Percentiles rank a stretch among this genome's conserved stretches.
phyloP scores from a whole-genome alignment of 2,888 invertebrate genomes.

The Stenurella melanura region DNA sequence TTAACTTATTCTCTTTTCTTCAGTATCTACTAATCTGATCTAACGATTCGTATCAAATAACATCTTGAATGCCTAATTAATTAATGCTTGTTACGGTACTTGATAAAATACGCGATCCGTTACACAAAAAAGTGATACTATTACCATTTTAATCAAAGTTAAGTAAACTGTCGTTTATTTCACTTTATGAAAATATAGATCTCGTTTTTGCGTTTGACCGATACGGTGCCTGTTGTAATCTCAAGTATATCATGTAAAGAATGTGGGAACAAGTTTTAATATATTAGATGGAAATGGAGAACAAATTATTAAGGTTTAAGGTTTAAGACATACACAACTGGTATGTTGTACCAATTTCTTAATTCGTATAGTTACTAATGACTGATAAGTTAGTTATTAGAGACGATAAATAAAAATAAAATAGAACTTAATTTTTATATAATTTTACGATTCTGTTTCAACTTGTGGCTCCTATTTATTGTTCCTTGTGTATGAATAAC shows the following conservation, averaged over 20 bases:
- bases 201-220: not conserved
- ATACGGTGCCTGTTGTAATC: not conserved
- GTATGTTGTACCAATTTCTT: constrained; percentile 1
- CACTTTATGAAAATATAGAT: not conserved
- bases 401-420: not conserved
- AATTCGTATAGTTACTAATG: not conserved
- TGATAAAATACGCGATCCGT: constrained; percentile 1
- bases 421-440: not conserved
- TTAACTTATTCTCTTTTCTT: not conserved
- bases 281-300: constrained; percentile 1
- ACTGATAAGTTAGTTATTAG: not conserved
- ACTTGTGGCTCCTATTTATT: too few relatives aligned
- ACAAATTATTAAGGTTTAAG: constrained; percentile 9
- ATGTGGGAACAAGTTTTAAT: constrained; percentile 20
- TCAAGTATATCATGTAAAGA: not conserved
- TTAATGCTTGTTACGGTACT: not conserved
- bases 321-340: not conserved
- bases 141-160: constrained; percentile 1
- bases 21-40: too few relatives aligned
- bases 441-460: too few relatives aligned
- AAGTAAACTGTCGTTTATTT: not conserved
- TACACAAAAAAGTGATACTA: not conserved
- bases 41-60: not conserved
- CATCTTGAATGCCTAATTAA: constrained; percentile 2
- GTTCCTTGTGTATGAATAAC: too few relatives aligned